phyloP scores from a whole-genome alignment of 1,140 invertebrate genomes.

The Paraescarpia echinospica region DNA sequence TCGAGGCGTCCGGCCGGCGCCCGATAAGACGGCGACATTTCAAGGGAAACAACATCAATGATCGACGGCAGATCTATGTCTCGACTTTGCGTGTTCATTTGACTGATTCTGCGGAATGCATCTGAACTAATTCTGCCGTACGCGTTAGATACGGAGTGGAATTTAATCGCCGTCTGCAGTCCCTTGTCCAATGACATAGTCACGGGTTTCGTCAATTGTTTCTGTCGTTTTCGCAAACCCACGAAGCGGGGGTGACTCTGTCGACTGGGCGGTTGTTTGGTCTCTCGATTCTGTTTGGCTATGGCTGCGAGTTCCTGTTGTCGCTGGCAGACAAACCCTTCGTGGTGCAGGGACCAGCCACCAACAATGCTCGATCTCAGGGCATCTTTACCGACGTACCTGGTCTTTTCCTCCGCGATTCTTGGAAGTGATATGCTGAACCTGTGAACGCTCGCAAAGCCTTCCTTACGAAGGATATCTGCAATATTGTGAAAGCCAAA shows the following conservation, averaged over 20 bases:
- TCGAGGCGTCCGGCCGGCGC: not conserved
- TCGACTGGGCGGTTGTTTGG: not conserved
- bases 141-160: not conserved
- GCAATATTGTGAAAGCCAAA: not conserved
- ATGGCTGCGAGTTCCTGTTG: not conserved
- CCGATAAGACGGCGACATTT: not conserved
- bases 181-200: not conserved
- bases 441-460: not conserved
- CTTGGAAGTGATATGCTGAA: not conserved
- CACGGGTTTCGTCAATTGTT: not conserved
- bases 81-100: not conserved
- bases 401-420: not conserved
- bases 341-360: not conserved
- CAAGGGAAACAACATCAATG: not conserved
- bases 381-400: not conserved
- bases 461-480: not conserved
- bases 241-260: not conserved
- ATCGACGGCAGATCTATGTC: not conserved
- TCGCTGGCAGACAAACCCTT: not conserved
- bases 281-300: not conserved
- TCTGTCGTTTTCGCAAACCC: not conserved
- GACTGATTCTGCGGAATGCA: not conserved
- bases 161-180: not conserved
- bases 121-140: not conserved
- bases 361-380: not conserved